phyloP scores from a whole-genome alignment of 2,797 vertebrate species.

The Orientallactaga sibirica region DNA sequence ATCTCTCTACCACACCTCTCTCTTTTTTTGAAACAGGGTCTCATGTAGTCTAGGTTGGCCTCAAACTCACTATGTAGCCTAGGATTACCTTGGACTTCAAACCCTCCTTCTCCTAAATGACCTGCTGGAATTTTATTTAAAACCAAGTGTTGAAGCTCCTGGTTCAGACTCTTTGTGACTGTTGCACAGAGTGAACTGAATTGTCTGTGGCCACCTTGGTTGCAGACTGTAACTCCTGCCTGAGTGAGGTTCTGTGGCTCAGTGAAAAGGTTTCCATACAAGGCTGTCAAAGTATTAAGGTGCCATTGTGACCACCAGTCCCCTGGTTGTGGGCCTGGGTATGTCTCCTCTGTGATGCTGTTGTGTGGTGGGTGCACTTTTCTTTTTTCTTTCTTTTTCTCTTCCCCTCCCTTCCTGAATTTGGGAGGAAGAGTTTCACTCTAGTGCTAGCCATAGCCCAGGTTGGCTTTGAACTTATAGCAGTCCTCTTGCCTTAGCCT shows the following conservation, averaged over 20 bases:
- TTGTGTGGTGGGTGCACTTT: too few relatives aligned
- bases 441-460: too few relatives aligned
- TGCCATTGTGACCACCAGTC: background rate
- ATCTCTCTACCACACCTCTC: too few relatives aligned
- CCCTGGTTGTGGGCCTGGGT: rapidly evolving
- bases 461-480: too few relatives aligned
- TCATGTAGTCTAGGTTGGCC: too few relatives aligned
- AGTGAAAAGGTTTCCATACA: background rate
- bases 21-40: too few relatives aligned
- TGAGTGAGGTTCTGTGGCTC: too few relatives aligned
- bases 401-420: too few relatives aligned
- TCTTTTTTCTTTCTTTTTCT: background rate
- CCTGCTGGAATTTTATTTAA: background rate
- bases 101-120: background rate
- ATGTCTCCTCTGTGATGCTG: background rate
- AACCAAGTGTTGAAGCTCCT: background rate
- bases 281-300: rapidly evolving
- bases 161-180: background rate
- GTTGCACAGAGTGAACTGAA: background rate
- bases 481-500: too few relatives aligned
- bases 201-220: background rate
- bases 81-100: background rate
- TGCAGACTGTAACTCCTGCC: rapidly evolving
- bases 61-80: too few relatives aligned
- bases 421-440: too few relatives aligned